Evolutionary conservation across 2,797 vertebrate genomes (phyloP), one percentile per base, ranked within the genome.

Genomic region (Sebastes steindachneri): DNA sequence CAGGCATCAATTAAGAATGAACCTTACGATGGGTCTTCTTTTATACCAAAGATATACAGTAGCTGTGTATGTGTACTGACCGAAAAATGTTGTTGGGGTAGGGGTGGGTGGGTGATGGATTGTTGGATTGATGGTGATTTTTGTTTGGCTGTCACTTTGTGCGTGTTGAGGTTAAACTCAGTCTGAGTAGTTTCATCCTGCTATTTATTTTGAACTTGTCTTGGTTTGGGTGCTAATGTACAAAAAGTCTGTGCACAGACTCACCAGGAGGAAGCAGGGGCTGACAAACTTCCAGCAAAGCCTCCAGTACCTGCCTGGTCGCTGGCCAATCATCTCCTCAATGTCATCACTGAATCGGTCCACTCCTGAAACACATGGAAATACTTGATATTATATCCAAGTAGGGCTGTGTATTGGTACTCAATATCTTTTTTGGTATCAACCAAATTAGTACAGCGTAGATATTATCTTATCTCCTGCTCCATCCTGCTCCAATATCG

Each of bases 211-310:
- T 9, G 4, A 68, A 48, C 1, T 1, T 29, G n/a, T 19, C 9
- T 12, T 64, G 21, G n/a, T 62, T 28, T 35, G 1, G 1, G 26
- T 53, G 60, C 4, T 21, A 11, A 11, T 64, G 35, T 21, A 48
- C 9, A 68, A 19, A 29, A 1, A 0, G 7, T 41, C 31, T 57
- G 25, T 35, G 63, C 29, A 70, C 3, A 5, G 2, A 72, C 95
- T 94, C 92, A 98, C 97, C 96, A 98, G 88, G 23, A 98, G 97
- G 82, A 98, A 98, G 88, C 97, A 98, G 59, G 97, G 97, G 69
- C 97, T 98, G 85, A 98, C 97, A 88, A 97, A 97, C 93, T 98
- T 98, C 97, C 97, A 98, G 92, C 97, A 98, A 68, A 98, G 90
- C 68, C 97, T 94, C 97, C 97, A 98, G 91, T 98, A 98, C 41